A percentile compares a stretch with the other conserved stretches of the same genome.
Conservation (phyloP, 2,797 vertebrate species). For the Microctenopoma lineatum region DNA sequence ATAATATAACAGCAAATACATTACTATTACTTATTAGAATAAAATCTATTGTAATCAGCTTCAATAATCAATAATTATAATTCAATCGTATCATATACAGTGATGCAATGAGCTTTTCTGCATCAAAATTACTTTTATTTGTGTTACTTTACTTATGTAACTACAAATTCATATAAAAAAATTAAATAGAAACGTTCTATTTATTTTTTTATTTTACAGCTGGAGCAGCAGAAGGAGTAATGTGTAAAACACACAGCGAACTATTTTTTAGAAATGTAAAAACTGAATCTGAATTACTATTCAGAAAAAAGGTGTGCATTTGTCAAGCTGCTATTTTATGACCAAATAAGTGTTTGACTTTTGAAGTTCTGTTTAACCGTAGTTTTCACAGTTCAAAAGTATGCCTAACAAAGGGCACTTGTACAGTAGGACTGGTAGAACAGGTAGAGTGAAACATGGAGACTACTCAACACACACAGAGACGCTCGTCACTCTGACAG, state of each 20-base stretch:
- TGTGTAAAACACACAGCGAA: background rate
- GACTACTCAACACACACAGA: constrained; percentile 19
- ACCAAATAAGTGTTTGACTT: constrained; percentile 47
- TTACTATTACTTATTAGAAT: too few relatives aligned
- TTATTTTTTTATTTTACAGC: too few relatives aligned
- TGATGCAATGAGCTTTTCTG: too few relatives aligned
- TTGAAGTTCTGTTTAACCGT: constrained; percentile 31
- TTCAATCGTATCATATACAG: too few relatives aligned
- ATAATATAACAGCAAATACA: too few relatives aligned
- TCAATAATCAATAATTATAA: too few relatives aligned
- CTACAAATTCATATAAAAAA: background rate
- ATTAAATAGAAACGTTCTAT: background rate
- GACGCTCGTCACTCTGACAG: constrained; percentile 45
- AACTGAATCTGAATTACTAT: background rate
- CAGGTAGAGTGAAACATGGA: constrained; percentile 61
- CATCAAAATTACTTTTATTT: too few relatives aligned
- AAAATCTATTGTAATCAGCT: too few relatives aligned
- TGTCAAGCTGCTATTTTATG: constrained; percentile 34
- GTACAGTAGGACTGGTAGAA: constrained; percentile 68
- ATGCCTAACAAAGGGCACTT: constrained; percentile 50
- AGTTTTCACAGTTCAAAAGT: constrained; percentile 17
- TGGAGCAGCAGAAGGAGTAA: background rate
- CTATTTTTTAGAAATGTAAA: too few relatives aligned
- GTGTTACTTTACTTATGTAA: background rate
- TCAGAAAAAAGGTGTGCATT: constrained; percentile 6